Conservation (phyloP, 1,140 invertebrate genomes). For the Eubasilissa regina region DNA sequence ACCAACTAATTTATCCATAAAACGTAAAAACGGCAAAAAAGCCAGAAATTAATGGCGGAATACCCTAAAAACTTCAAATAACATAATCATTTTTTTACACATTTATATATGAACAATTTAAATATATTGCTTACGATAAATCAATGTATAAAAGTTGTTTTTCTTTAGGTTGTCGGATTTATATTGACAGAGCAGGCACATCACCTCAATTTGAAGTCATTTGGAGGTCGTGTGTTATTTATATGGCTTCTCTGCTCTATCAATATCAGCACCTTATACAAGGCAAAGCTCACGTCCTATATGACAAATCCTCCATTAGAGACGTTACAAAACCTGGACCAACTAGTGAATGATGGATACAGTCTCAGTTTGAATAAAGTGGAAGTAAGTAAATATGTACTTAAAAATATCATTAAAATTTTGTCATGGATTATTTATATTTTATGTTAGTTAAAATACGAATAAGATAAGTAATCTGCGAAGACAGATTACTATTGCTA, state of each 20-base stretch:
- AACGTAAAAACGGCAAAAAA: too few relatives aligned
- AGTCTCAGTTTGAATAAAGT: conserved; percentile 10
- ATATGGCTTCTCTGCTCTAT: conserved; percentile 18
- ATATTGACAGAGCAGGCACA: neutral
- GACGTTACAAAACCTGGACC: neutral
- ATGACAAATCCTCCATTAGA: conserved; percentile 20
- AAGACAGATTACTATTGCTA: too few relatives aligned
- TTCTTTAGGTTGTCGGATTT: conserved; percentile 11
- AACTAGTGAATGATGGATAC: conserved; percentile 1
- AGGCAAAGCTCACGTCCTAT: neutral
- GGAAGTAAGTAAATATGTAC: neutral
- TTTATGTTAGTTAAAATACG: too few relatives aligned
- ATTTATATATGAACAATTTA: too few relatives aligned
- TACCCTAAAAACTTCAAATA: too few relatives aligned
- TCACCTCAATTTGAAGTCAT: neutral
- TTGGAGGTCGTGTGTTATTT: conserved; percentile 2
- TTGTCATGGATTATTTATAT: too few relatives aligned
- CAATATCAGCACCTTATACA: conserved; percentile 10
- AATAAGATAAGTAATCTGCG: too few relatives aligned
- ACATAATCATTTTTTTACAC: too few relatives aligned
- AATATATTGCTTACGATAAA: too few relatives aligned
- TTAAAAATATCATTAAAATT: too few relatives aligned
- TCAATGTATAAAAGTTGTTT: neutral
- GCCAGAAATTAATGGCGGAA: too few relatives aligned
- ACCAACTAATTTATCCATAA: too few relatives aligned